A percentile compares a stretch with the other conserved stretches of the same genome.
Evolutionary conservation across 2,888 invertebrate genomes (phyloP).

Genomic region (Mactromeris polynyma): DNA sequence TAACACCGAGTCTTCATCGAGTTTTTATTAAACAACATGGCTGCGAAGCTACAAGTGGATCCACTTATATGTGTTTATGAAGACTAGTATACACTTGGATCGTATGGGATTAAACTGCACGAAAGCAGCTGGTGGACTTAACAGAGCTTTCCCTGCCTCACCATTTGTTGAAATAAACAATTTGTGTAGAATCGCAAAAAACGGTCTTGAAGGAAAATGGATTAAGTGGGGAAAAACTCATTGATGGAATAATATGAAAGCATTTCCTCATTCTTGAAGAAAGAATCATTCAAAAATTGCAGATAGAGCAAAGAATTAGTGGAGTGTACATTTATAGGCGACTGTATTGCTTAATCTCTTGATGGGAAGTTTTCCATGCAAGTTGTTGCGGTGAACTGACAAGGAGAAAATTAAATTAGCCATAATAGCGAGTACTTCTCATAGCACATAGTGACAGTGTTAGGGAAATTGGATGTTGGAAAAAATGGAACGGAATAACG

Average conservation of each 20-base stretch:
- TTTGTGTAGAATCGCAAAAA: neutral
- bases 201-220: neutral
- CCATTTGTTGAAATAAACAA: constrained; percentile 25
- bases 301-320: neutral
- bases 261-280: neutral
- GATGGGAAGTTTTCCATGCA: constrained; percentile 6
- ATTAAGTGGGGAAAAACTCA: constrained; percentile 2
- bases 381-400: constrained; percentile 8
- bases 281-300: neutral
- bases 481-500: constrained; percentile 34
- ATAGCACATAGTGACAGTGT: neutral
- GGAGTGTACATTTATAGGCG: neutral
- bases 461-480: constrained; percentile 22
- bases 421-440: constrained; percentile 16
- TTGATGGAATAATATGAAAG: constrained; percentile 12
- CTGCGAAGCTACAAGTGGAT: constrained; percentile 14
- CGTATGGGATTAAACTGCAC: constrained; percentile 4
- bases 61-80: constrained; percentile 27
- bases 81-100: constrained; percentile 7
- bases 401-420: constrained; percentile 40
- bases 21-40: neutral
- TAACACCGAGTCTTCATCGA: neutral
- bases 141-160: neutral
- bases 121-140: constrained; percentile 23
- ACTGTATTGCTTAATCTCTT: neutral